Base-by-base conservation (phyloP, 2,888 invertebrate species). In the Horisme vitalbata region DNA sequence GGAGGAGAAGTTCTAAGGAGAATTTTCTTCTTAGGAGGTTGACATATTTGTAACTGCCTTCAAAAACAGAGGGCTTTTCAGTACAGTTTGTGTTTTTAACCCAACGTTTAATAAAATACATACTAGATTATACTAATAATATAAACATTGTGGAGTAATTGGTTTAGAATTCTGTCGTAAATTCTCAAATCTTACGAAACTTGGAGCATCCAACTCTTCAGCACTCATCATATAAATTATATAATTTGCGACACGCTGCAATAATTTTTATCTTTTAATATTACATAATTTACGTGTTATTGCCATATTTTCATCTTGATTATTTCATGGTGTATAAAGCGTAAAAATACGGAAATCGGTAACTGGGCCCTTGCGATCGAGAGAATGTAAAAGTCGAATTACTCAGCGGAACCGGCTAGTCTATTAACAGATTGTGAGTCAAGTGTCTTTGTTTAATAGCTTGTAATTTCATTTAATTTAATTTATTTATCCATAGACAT, bases 291-390 rank as follows among this genome's bases (percentile, higher is more conserved):
- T 43, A 26, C 37, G 37, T 26, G 33, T 33, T 8, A 26, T 27
- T 4, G 27, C 15, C 23, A 30, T 34, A 30, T 18, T 37, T 15
- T 11, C 11, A 4, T 9, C 4, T 12, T 37, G 5, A 38, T 31
- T 26, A 28, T 45, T 46, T 31, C 35, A 35, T 32, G 41, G 36
- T 41, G 33, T 41, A 34, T 28, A 27, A 8, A 32, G 5, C 20
- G 14, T 23, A 27, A 28, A 28, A 9, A 38, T 30, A 12, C 41
- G 46, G 46, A 48, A 47, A 38, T 30, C 24, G 11, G 30, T n/a
- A 39, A 24, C 31, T 30, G 12, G 36, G 21, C 37, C 37, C 37
- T 48, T 43, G 2, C 26, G 11, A 18, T 30, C 21, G 23, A 18
- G 31, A 27, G 32, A 43, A 39, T 38, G 28, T 45, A 31, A 18